Evolutionary conservation across 1,140 invertebrate species (phyloP), one percentile per base, ranked within the genome.

Genomic region (Globodera rostochiensis): DNA sequence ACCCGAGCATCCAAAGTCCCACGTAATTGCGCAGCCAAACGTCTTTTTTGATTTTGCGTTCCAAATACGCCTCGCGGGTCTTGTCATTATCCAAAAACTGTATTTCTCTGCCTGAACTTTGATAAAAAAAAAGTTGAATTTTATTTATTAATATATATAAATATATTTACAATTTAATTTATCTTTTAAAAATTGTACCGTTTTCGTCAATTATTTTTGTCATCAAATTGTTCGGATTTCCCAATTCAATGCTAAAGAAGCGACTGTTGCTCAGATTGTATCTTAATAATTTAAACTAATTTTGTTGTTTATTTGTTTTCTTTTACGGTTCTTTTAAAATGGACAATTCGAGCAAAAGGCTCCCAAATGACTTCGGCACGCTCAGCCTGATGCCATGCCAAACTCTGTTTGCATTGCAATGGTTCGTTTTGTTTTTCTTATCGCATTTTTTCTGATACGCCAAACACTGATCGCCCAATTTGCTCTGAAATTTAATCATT

Each of bases 1-100:
- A 57, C 46, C 74, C 74, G 7, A 76, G 19, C 57, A 66, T 76
- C 74, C 74, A 76, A 21, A 76, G 15, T 6, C 74, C 74, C 15
- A 19, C 7, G 19, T 76, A 76, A 53, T 49, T 76, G 8, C 66
- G 47, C 46, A 76, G 46, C 19, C 53, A 46, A 1, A 49, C 74
- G 21, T 66, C 49, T 8, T 46, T 53, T 19, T 11, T 45, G 9
- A 75, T 57, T 50, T 75, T 75, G 11, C 19, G 11, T 6, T 6
- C 11, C 1, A 64, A 64, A 64, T n/a, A 64, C 13, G 57, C 57
- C 1, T 64, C 19, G 5, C 57, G 57, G 19, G 19, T 64, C 5
- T 11, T 6, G 11, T 64, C 57, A 64, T 64, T 15, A 19, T 64
- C 19, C 19, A 19, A 64, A 19, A 64, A 64, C 19, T 19, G 11